Percentiles rank a stretch among this genome's conserved stretches.
Conservation (phyloP, 2,797 vertebrate species). For the Enteromius radiatus region DNA sequence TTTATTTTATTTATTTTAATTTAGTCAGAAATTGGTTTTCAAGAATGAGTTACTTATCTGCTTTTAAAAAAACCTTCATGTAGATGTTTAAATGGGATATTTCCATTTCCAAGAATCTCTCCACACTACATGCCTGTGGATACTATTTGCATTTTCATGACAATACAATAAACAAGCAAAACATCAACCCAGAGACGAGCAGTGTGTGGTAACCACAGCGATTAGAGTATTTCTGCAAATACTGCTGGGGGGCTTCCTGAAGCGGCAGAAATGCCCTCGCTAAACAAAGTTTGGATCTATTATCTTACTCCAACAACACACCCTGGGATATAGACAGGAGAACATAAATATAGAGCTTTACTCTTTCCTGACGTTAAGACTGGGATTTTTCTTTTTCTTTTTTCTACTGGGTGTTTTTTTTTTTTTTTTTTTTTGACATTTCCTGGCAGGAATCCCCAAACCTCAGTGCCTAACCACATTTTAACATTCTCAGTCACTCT, state of each 20-base stretch:
- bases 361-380: constrained; percentile 53
- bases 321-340: constrained; percentile 64
- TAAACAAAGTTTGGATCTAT: constrained; percentile 67
- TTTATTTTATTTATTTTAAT: no score
- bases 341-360: constrained; percentile 68
- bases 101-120: constrained; percentile 3
- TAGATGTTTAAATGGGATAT: not conserved
- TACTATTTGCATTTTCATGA: constrained; percentile 52
- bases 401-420: constrained; percentile 59
- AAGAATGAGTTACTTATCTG: not conserved
- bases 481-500: constrained; percentile 56
- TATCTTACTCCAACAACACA: constrained; percentile 67
- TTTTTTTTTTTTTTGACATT: constrained; percentile 52
- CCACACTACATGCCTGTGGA: constrained; percentile 15
- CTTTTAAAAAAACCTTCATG: not conserved
- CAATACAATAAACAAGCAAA: constrained; percentile 59
- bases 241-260: constrained; percentile 56
- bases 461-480: constrained; percentile 56
- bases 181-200: constrained; percentile 43
- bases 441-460: constrained; percentile 64
- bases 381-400: constrained; percentile 27
- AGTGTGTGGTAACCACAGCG: constrained; percentile 46
- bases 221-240: constrained; percentile 62
- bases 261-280: constrained; percentile 58
- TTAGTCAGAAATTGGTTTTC: not conserved